Conservation (phyloP, 2,797 vertebrate species). For the Chloroceryle inda region DNA sequence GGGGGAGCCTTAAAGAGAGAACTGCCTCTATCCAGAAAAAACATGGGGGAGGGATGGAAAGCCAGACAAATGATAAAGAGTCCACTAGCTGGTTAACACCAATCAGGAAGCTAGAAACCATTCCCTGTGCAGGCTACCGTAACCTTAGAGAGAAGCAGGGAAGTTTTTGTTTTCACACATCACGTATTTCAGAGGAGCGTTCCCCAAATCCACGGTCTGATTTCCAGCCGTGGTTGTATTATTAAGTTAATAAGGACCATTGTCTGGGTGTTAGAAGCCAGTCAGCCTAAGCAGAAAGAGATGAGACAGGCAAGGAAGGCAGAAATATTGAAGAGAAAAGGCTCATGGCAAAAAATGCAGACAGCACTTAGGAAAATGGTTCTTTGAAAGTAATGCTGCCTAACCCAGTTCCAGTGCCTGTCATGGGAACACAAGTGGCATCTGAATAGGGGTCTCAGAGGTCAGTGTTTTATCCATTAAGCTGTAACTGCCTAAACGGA, state of each 20-base stretch:
- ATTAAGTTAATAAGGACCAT: conserved; percentile 20
- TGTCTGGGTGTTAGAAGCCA: background rate
- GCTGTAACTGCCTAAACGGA: background rate
- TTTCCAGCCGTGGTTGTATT: conserved; percentile 16
- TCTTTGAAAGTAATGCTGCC: background rate
- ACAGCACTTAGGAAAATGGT: background rate
- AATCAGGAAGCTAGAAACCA: background rate
- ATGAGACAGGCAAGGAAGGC: background rate
- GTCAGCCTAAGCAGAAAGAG: conserved; percentile 37
- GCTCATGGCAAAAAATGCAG: background rate
- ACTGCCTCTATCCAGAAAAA: background rate
- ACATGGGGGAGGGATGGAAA: background rate
- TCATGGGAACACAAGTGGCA: background rate
- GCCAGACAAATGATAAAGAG: background rate
- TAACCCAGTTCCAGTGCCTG: background rate
- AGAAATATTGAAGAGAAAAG: conserved; percentile 8
- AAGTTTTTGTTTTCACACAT: background rate
- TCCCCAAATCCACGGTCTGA: background rate
- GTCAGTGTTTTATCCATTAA: conserved; percentile 22
- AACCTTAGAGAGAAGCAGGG: background rate
- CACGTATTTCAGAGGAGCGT: background rate
- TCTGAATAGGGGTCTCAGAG: background rate
- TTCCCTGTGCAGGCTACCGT: background rate
- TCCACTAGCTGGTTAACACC: background rate
- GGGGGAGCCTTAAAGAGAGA: background rate